Percentiles rank a stretch among this genome's conserved stretches.
Conservation (phyloP, 2,888 invertebrate species). For the Euspilapteryx auroguttella region DNA sequence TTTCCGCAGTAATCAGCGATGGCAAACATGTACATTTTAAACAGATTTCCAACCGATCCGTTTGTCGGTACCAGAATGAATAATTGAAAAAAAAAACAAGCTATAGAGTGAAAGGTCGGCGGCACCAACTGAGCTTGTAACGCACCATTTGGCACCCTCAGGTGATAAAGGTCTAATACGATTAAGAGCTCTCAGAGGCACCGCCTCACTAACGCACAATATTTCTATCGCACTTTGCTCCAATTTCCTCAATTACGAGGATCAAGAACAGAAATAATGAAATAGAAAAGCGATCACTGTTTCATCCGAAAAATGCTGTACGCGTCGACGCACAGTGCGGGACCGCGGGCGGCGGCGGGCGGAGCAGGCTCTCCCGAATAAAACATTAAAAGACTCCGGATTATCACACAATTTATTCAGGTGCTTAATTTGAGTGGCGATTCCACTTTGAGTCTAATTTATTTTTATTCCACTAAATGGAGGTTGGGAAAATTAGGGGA, state of each 20-base stretch:
- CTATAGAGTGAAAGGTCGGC: no score
- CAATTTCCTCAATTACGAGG: conserved; percentile 56
- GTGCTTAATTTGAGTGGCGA: conserved; percentile 57
- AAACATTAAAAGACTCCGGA: conserved; percentile 56
- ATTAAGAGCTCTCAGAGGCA: conserved; percentile 45
- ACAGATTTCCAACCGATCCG: no score
- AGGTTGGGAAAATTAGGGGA: conserved; percentile 26
- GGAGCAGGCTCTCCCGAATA: no score
- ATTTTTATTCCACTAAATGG: conserved; percentile 55
- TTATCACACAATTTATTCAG: conserved; percentile 61
- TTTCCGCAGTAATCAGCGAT: no score
- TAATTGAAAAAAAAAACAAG: no score
- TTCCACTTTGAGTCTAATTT: conserved; percentile 49
- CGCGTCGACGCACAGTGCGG: no score
- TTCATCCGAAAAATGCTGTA: conserved; percentile 48
- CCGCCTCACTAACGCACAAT: no score
- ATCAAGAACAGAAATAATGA: no score
- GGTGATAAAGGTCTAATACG: conserved; percentile 53
- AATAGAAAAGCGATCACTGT: conserved; percentile 58
- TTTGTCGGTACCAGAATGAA: no score
- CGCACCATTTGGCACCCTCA: conserved; percentile 42
- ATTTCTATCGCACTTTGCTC: conserved; percentile 49
- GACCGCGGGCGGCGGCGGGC: no score
- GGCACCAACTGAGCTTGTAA: no score
- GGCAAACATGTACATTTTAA: no score